Percentiles rank a stretch among this genome's conserved stretches.
phyloP scores from a whole-genome alignment of 2,888 invertebrate genomes.

The Drosophila anomelani region DNA sequence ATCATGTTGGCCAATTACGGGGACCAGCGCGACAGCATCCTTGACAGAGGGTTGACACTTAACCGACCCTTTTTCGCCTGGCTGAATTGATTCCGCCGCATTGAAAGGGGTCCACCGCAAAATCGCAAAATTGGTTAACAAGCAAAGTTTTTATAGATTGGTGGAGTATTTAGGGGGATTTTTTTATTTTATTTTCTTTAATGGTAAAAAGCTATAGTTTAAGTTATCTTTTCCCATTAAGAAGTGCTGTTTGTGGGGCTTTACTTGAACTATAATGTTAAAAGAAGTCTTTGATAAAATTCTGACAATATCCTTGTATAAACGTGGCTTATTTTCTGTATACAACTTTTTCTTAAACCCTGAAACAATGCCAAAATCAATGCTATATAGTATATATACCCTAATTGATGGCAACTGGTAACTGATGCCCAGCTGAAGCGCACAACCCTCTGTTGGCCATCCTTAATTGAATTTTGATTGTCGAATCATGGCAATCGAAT shows the following conservation, averaged over 20 bases:
- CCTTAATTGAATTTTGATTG: constrained; percentile 81
- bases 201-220: not conserved
- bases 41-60: constrained; percentile 66
- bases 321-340: not conserved
- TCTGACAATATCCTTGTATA: not conserved
- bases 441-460: constrained; percentile 22
- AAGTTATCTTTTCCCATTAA: not conserved
- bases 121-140: constrained; percentile 74
- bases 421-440: constrained; percentile 26
- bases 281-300: not conserved
- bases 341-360: no score
- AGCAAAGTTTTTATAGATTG: constrained; percentile 54
- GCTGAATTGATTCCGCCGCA: constrained; percentile 29
- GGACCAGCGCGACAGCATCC: constrained; percentile 34
- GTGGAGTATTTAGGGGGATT: not conserved
- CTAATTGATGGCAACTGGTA: constrained; percentile 16
- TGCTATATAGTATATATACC: not conserved
- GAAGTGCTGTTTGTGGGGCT: no score
- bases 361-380: not conserved
- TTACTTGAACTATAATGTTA: not conserved
- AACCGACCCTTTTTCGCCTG: constrained; percentile 42
- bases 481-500: constrained; percentile 66
- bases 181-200: no score
- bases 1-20: constrained; percentile 79
- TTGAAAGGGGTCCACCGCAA: constrained; percentile 29